Conservation (phyloP, 1,140 invertebrate species). For the Pseudomyrmex sp. region DNA sequence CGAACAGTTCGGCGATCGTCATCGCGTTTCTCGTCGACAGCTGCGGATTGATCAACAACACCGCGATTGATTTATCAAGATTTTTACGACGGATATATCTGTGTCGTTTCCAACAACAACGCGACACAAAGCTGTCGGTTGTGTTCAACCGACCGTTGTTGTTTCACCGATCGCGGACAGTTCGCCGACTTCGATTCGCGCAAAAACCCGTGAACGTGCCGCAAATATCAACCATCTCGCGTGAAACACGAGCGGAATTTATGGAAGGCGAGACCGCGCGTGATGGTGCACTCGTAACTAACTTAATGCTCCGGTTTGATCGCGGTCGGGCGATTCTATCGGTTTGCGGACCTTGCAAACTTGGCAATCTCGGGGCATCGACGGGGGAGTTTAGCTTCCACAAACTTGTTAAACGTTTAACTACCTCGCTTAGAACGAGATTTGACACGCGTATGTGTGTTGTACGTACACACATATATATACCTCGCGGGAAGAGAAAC, state of each 20-base stretch:
- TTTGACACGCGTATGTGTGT: not conserved
- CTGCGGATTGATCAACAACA: not conserved
- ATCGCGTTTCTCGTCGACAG: not conserved
- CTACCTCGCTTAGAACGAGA: not conserved
- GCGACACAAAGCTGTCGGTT: no score
- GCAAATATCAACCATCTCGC: not conserved
- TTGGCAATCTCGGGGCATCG: not conserved
- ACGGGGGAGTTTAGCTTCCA: not conserved
- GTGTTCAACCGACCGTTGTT: not conserved
- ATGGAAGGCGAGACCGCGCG: not conserved
- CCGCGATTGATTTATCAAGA: not conserved
- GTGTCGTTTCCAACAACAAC: not conserved
- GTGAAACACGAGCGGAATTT: not conserved
- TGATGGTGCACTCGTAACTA: not conserved
- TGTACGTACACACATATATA: not conserved
- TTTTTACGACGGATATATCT: not conserved
- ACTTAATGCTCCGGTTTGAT: constrained; percentile 11
- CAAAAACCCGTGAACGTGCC: not conserved
- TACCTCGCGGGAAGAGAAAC: constrained; percentile 63
- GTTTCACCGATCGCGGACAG: no score
- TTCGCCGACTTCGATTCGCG: not conserved
- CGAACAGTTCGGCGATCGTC: not conserved
- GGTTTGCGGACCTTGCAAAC: constrained; percentile 2
- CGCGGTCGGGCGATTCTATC: not conserved
- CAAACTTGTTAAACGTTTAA: not conserved